Conservation (phyloP, 2,888 invertebrate genomes). For the Abrostola triplasia region DNA sequence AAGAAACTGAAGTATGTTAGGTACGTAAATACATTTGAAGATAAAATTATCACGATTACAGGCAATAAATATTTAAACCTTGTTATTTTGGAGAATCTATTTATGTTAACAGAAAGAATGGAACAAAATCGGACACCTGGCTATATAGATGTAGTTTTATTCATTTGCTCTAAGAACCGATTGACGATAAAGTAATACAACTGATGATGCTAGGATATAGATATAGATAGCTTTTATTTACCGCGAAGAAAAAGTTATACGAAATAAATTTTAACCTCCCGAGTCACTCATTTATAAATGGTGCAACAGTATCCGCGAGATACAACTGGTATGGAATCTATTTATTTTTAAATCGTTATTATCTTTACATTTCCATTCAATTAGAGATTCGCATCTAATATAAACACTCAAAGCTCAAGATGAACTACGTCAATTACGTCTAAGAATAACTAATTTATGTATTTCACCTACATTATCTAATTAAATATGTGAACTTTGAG, state of each 20-base stretch:
- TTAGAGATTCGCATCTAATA: conserved; percentile 22
- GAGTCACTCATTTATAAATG: neutral
- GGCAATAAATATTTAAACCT: neutral
- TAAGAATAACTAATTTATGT: conserved; percentile 56
- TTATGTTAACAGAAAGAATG: neutral
- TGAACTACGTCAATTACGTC: conserved; percentile 47
- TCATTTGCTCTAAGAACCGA: neutral
- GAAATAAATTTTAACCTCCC: neutral
- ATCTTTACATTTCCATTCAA: conserved; percentile 22
- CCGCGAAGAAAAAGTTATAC: neutral
- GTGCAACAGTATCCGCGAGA: neutral
- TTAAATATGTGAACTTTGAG: conserved; percentile 61
- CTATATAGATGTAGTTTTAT: neutral
- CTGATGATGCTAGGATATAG: neutral
- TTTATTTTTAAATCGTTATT: conserved; percentile 9
- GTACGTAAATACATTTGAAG: neutral
- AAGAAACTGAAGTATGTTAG: too few species aligned
- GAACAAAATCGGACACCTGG: neutral
- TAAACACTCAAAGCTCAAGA: conserved; percentile 10
- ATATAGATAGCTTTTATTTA: too few species aligned
- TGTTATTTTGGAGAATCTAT: neutral
- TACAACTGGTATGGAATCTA: neutral
- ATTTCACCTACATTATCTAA: conserved; percentile 56
- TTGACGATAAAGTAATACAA: neutral
- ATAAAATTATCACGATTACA: conserved; percentile 1